Base-by-base conservation (phyloP, 2,797 vertebrate species). In the Scolopax bukidnonensis region DNA sequence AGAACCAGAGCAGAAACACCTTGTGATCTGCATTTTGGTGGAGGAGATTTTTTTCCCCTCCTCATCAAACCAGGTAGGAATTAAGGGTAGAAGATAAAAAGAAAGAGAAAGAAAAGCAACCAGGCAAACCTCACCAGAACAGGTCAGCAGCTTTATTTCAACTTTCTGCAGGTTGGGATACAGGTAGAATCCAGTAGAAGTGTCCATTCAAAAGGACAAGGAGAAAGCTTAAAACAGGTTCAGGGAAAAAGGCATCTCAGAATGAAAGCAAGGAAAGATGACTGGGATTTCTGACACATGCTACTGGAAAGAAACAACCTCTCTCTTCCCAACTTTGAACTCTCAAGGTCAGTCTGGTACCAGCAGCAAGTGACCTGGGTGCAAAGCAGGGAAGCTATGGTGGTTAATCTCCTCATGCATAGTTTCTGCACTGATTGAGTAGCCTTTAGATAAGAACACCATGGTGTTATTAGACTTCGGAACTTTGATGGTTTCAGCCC, bases 41-140 rank as follows among this genome's bases (percentile, higher is more conserved):
- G 7, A 56, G 78, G 65, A 81, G 12, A 7, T 25, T 16, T 84
- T 53, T 61, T 67, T 11, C 4, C 18, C 12, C 16, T 59, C 30
- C 15, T 56, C 5, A 28, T 53, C n/a, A 89, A 81, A 56, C 7
- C 2, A 25, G 40, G 19, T 9, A 4, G 28, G 12, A 75, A 64
- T 23, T 19, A 85, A 80, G 2, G 7, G 11, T 59, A 67, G 77
- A 59, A 77, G 7, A 36, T 32, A 32, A 76, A 67, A 64, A 65
- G 9, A n/a, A 60, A 32, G 6, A 19, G 1, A 0, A 2, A 4
- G 11, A 4, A 12, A 28, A 69, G 30, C 20, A 48, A 10, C 5
- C 24, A 71, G 69, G 7, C 6, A 76, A 41, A 60, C 9, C 25
- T 76, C 47, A 80, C 25, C 36, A 61, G 59, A 90, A 57, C 5